These are phyloP conservation scores for Pristionchus fissidentatus DNA, from an alignment of 2,888 invertebrate genomes.

Conservation along the genomic window DNA sequence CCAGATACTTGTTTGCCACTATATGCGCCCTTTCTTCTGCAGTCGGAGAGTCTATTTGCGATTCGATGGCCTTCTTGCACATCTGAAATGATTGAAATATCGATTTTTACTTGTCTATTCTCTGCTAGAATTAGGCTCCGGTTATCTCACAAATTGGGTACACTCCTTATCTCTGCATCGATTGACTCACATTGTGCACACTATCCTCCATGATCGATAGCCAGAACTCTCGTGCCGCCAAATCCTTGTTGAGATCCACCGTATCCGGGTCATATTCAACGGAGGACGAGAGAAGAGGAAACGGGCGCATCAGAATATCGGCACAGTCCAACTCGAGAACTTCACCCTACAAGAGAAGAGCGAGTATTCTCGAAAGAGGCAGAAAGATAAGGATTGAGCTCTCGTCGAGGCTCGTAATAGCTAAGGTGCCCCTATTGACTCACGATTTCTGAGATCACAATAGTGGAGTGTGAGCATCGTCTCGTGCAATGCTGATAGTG, in stretches of 20 bases:
- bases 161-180: not conserved
- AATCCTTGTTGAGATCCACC: conserved; percentile 88
- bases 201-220: conserved; percentile 89
- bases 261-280: conserved; percentile 89
- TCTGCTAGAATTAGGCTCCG: not conserved
- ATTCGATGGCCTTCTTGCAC: conserved; percentile 84
- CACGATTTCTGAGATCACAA: no score
- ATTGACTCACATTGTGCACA: conserved; percentile 81
- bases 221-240: conserved; percentile 91
- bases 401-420: not conserved
- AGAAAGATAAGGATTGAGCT: not conserved
- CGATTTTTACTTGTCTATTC: not conserved
- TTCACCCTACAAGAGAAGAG: conserved; percentile 76
- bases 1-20: conserved; percentile 88
- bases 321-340: conserved; percentile 80
- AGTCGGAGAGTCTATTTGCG: conserved; percentile 85
- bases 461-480: conserved; percentile 35
- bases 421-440: no score
- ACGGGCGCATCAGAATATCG: conserved; percentile 81
- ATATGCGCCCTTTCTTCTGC: conserved; percentile 86
- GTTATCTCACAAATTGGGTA: not conserved
- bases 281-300: conserved; percentile 86
- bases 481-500: not conserved
- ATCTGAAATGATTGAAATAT: not conserved
- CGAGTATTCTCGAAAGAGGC: not conserved